phyloP scores from a whole-genome alignment of 2,113 vertebrate genomes.

The Alethe castanea region DNA sequence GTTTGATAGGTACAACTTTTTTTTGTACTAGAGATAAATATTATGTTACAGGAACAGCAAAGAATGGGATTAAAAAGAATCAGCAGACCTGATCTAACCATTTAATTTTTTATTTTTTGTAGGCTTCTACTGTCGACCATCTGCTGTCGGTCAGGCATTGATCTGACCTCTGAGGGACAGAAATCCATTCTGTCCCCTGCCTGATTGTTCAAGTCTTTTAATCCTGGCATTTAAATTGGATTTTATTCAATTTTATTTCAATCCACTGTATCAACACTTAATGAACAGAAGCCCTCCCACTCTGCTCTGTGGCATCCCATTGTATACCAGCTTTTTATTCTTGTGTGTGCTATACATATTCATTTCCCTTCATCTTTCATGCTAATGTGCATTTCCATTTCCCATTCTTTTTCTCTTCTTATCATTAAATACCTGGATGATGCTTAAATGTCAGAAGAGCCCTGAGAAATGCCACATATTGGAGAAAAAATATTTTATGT shows the following conservation, averaged over 20 bases:
- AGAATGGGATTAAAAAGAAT: background rate
- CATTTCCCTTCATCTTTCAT: background rate
- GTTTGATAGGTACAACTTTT: background rate
- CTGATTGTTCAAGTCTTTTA: background rate
- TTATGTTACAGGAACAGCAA: background rate
- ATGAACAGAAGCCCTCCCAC: conserved; percentile 26
- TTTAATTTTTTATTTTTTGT: background rate
- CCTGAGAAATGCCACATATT: background rate
- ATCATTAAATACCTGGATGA: background rate
- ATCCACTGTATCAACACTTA: conserved; percentile 50
- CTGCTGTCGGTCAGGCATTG: background rate
- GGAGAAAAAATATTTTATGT: background rate
- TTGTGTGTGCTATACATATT: conserved; percentile 21
- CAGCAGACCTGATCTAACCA: background rate
- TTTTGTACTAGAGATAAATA: background rate
- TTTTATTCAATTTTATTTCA: conserved; percentile 45
- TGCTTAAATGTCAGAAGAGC: conserved; percentile 20
- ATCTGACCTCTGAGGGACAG: conserved; percentile 12
- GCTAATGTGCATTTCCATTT: background rate
- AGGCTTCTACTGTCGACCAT: conserved; percentile 8
- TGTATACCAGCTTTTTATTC: background rate
- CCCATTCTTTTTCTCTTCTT: background rate
- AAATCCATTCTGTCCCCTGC: conserved; percentile 5
- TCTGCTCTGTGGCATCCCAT: conserved; percentile 1
- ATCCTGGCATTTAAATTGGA: conserved; percentile 7